phyloP scores from a whole-genome alignment of 37 sponge, comb jelly and placozoan species.

The Aplysina aerophoba region DNA sequence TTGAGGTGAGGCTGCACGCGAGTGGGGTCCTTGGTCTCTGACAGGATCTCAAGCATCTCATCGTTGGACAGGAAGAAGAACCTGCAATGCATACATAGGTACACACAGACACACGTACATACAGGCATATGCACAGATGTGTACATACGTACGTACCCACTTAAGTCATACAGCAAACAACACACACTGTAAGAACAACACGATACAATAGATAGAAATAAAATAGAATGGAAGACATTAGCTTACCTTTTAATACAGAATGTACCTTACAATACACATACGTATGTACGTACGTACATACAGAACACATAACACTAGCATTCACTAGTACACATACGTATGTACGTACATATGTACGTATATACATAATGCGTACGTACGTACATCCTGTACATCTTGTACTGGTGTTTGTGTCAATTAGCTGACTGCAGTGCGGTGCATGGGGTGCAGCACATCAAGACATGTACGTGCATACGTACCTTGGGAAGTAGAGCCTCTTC shows the following conservation, averaged over 20 bases:
- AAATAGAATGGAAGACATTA: no score
- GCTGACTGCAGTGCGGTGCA: no score
- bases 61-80: constrained; percentile 99
- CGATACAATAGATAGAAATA: no score
- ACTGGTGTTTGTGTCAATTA: no score
- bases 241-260: no score
- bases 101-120: constrained; percentile 14
- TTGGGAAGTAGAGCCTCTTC: constrained; percentile 96
- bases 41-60: constrained; percentile 99
- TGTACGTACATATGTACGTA: no score
- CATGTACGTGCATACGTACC: constrained; percentile 23
- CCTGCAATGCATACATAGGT: constrained; percentile 9
- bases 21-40: constrained; percentile 99
- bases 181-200: no score
- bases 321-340: no score
- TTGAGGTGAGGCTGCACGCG: constrained; percentile 98
- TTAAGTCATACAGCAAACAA: no score
- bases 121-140: not conserved
- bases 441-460: no score
- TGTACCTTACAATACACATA: no score
- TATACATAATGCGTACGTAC: not conserved
- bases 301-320: not conserved
- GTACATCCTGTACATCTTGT: no score
- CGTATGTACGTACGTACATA: not conserved
- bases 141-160: not conserved